Evolutionary conservation across 64 coral and sea anemone genomes (phyloP).

Genomic region (Stylophora pistillata): DNA sequence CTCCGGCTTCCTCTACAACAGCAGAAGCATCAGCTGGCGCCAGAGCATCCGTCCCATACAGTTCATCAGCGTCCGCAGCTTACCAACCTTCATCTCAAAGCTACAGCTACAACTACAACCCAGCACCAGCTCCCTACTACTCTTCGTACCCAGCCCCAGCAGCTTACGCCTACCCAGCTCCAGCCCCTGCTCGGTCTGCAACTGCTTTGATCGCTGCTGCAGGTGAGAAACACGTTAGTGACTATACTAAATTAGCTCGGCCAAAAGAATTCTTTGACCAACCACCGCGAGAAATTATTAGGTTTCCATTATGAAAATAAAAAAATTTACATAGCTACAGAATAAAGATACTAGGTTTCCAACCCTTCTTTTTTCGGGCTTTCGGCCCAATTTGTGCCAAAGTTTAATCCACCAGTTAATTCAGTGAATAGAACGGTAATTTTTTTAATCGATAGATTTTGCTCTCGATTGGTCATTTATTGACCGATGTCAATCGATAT

Average conservation of each 20-base stretch:
- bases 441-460: too few relatives aligned
- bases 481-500: too few relatives aligned
- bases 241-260: not conserved
- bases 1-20: conserved; percentile 40
- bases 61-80: conserved; percentile 3
- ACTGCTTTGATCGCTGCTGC: conserved; percentile 74
- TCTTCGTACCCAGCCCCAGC: conserved; percentile 53
- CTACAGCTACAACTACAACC: conserved; percentile 57
- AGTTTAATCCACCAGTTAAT: too few relatives aligned
- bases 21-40: conserved; percentile 37
- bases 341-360: too few relatives aligned
- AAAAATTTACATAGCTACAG: too few relatives aligned
- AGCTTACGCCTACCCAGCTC: conserved; percentile 54
- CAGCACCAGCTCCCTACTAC: conserved; percentile 54
- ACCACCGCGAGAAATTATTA: too few relatives aligned
- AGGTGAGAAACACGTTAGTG: conserved; percentile 18
- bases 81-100: conserved; percentile 39
- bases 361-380: too few relatives aligned
- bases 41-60: conserved; percentile 22
- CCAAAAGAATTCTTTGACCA: not conserved
- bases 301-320: too few relatives aligned
- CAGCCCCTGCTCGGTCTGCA: conserved; percentile 59
- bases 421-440: too few relatives aligned
- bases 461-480: too few relatives aligned
- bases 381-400: too few relatives aligned